phyloP scores from a whole-genome alignment of 1,140 invertebrate species.

The Macrosteles quadrilineatus region DNA sequence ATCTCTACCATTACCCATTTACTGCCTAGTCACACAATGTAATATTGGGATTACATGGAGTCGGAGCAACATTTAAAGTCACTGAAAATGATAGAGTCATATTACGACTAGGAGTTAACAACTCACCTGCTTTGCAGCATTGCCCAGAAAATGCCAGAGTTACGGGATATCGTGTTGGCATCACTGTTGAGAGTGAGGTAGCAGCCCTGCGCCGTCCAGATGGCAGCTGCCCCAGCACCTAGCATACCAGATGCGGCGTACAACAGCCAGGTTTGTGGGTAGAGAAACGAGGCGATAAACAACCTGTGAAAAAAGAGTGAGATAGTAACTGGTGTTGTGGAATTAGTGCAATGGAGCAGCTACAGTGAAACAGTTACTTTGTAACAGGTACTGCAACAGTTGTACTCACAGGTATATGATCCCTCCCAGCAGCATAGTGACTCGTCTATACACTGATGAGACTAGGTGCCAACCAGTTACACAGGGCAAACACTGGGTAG shows the following conservation, averaged over 20 bases:
- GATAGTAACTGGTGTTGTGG: slow-evolving; percentile 6
- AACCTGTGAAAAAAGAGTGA: slow-evolving; percentile 56
- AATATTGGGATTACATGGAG: too few relatives aligned
- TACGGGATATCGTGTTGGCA: slow-evolving; percentile 82
- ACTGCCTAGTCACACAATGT: too few relatives aligned
- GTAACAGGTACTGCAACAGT: too few relatives aligned
- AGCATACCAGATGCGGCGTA: slow-evolving; percentile 83
- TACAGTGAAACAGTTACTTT: too few relatives aligned
- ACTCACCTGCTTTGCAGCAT: slow-evolving; percentile 89
- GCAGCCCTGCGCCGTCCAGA: slow-evolving; percentile 92
- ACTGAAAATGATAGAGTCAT: too few relatives aligned
- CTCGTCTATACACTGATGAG: slow-evolving; percentile 74
- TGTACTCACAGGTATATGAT: slow-evolving; percentile 74
- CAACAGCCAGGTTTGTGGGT: slow-evolving; percentile 77
- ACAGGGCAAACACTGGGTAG: slow-evolving; percentile 83
- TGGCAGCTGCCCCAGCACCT: slow-evolving; percentile 85
- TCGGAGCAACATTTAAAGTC: too few relatives aligned
- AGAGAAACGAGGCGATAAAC: slow-evolving; percentile 81
- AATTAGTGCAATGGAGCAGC: too few relatives aligned
- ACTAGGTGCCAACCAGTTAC: slow-evolving; percentile 92
- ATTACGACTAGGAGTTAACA: too few relatives aligned
- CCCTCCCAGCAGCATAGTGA: slow-evolving; percentile 82
- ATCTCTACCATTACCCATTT: too few relatives aligned
- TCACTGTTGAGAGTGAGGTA: slow-evolving; percentile 91
- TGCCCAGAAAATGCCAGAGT: slow-evolving; percentile 96